Conservation (phyloP, 2,888 invertebrate genomes). For the Liodrosophila aerea region DNA sequence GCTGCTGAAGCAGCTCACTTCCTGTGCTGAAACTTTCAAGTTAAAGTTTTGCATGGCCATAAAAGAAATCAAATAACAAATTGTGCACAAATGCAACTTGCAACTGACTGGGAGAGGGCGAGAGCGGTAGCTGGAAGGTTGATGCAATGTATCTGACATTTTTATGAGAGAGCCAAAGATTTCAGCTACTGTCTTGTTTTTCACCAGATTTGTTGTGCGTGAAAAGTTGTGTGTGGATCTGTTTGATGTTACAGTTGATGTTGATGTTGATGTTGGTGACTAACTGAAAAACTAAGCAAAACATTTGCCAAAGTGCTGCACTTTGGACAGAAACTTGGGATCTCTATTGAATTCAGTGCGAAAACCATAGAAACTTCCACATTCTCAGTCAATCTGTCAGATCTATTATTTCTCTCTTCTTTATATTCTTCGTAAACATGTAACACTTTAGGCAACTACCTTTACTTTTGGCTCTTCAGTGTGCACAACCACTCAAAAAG, state of each 20-base stretch:
- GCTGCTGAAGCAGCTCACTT: conserved; percentile 20
- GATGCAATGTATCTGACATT: conserved; percentile 50
- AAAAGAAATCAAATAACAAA: conserved; percentile 61
- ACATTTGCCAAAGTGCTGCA: conserved; percentile 13
- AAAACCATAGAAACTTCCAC: not conserved
- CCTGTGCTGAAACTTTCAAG: conserved; percentile 41
- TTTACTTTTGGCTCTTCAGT: not conserved
- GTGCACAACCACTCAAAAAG: conserved; percentile 29
- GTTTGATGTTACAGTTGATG: conserved; percentile 23
- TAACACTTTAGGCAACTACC: conserved; percentile 5
- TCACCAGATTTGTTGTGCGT: conserved; percentile 67
- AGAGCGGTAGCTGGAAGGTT: conserved; percentile 6
- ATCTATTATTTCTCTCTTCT: not conserved
- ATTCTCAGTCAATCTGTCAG: no score
- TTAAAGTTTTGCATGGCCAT: conserved; percentile 64
- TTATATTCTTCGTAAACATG: not conserved
- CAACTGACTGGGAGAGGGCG: conserved; percentile 12
- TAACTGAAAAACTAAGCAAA: conserved; percentile 15
- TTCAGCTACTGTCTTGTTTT: no score
- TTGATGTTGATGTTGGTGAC: conserved; percentile 35
- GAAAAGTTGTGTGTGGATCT: conserved; percentile 45
- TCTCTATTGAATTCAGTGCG: no score
- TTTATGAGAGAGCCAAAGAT: conserved; percentile 64
- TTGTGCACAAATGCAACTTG: conserved; percentile 42
- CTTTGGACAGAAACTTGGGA: not conserved